Evolutionary conservation across 2,888 invertebrate genomes (phyloP).

Genomic region (Andricus quercusramuli): DNA sequence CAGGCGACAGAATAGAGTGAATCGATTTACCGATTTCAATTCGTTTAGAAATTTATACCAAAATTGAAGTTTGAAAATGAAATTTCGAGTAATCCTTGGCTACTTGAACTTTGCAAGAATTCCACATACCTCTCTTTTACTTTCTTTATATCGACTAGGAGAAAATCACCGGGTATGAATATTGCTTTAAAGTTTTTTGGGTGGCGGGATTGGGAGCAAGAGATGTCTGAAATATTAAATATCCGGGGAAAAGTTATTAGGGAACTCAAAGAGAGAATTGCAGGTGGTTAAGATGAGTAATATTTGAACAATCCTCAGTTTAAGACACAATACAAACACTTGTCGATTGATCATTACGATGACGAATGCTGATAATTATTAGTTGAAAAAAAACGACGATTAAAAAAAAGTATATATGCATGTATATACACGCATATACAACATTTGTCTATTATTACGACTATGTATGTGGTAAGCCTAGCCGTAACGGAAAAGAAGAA

Average conservation of each 20-base stretch:
- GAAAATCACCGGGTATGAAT: background rate
- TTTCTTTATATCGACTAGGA: slow-evolving; percentile 6
- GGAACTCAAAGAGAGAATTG: background rate
- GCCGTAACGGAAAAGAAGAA: slow-evolving; percentile 36
- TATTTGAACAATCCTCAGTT: slow-evolving; percentile 8
- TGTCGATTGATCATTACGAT: slow-evolving; percentile 14
- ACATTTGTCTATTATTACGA: slow-evolving; percentile 56
- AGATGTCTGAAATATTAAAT: background rate
- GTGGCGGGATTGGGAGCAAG: slow-evolving; percentile 20
- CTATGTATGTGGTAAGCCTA: slow-evolving; percentile 59
- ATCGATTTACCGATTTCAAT: background rate
- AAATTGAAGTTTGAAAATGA: background rate
- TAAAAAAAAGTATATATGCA: slow-evolving; percentile 54
- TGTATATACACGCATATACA: slow-evolving; percentile 53
- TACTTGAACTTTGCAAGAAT: background rate
- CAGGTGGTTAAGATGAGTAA: slow-evolving; percentile 6
- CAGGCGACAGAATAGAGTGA: background rate
- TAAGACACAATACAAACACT: slow-evolving; percentile 21
- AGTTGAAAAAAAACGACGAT: slow-evolving; percentile 53
- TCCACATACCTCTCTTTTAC: background rate
- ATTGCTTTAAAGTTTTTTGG: background rate
- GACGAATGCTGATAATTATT: slow-evolving; percentile 2
- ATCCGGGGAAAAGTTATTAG: background rate
- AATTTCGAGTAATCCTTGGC: background rate
- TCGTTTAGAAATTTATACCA: background rate